Evolutionary conservation across 1,140 invertebrate genomes (phyloP), one percentile per base, ranked within the genome.

Genomic region (Pseudomyrmex sp.): DNA sequence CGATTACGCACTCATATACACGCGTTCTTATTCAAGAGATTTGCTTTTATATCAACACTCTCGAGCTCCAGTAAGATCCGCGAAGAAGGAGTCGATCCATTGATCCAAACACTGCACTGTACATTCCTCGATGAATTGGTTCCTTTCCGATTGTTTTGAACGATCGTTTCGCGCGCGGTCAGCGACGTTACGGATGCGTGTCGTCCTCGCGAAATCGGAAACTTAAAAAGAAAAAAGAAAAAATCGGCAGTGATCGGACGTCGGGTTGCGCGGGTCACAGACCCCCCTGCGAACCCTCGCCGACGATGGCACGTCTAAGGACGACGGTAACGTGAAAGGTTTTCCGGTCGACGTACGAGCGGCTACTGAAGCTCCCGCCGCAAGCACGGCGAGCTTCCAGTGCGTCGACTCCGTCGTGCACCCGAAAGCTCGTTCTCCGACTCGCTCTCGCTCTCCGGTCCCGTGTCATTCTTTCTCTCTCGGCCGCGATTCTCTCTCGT

Each of bases 301-400:
- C 52, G 56, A 58, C 69, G 86, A 77, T 69, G 76, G 87, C 85
- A 73, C 85, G 86, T 69, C 52, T 48, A 52, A 20, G 62, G 73
- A 70, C 73, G 70, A 59, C 59, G 83, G 5, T 85, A 75, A 89
- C 85, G 82, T 56, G 70, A 72, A 86, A 77, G 87, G 84, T 84
- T 89, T 91, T 90, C 90, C 90, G 86, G 86, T 77, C 91, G 91
- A 92, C 90, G 93, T 92, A 92, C 93, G 91, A 91, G 91, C 92
- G 93, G 93, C 93, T 93, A 94, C 93, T 94, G 93, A 94, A 87
- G 91, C 93, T 93, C 90, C 91, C 92, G 91, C 91, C 91, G 93
- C 92, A 93, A 94, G 93, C 92, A 90, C 92, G 85, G 77, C 83
- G 88, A 93, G 92, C 93, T 93, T 93, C 86, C 92, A 93, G 84